Conservation (phyloP, 1,140 invertebrate species). For the Achroia grisella region DNA sequence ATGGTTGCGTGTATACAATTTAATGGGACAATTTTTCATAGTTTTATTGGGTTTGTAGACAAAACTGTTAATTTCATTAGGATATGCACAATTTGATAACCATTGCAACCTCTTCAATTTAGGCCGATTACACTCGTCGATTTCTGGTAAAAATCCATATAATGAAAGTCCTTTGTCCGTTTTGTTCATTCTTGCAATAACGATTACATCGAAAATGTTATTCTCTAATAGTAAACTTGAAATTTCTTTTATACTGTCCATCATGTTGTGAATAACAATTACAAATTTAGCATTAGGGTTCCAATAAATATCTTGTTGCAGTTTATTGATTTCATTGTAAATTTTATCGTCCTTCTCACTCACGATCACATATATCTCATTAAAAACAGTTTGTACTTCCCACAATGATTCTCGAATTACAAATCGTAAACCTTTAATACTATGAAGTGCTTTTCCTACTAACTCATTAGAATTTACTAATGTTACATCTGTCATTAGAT, state of each 20-base stretch:
- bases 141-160: constrained; percentile 3
- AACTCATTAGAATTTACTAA: not conserved
- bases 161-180: constrained; percentile 2
- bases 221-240: constrained; percentile 4
- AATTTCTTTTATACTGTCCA: not conserved
- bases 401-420: constrained; percentile 11
- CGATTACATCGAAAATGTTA: constrained; percentile 11
- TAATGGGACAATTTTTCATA: constrained; percentile 1
- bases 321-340: constrained; percentile 5
- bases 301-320: constrained; percentile 15
- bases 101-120: constrained; percentile 3
- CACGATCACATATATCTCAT: constrained; percentile 11
- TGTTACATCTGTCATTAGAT: not conserved
- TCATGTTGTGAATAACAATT: constrained; percentile 9
- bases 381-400: constrained; percentile 3
- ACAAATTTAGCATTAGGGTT: constrained; percentile 20
- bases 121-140: constrained; percentile 8
- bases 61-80: not conserved
- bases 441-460: not conserved
- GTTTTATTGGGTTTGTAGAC: not conserved
- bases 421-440: constrained; percentile 6
- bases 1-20: constrained; percentile 3
- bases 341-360: constrained; percentile 9
- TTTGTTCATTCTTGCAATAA: constrained; percentile 4
- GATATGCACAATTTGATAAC: constrained; percentile 1